Evolutionary conservation across 2,113 vertebrate species (phyloP), one percentile per base, ranked within the genome.

Genomic region (Antigone vipio): DNA sequence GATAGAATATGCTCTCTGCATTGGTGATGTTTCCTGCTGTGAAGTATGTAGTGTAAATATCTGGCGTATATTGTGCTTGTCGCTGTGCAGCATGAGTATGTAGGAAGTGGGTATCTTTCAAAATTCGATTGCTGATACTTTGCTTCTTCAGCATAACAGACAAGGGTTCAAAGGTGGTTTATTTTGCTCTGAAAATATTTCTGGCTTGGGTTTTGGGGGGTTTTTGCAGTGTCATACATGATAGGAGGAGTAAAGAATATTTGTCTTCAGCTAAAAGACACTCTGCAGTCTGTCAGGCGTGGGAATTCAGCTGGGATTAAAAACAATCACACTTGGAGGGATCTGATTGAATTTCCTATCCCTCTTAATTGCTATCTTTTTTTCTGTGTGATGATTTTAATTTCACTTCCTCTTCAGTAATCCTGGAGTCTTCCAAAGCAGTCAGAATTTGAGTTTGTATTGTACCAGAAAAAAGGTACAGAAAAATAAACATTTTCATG

Each of bases 301-400:
- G 80, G 64, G 83, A 85, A 81, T 92, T 88, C 26, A 60, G 5
- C 35, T 49, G 63, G 67, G 67, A 55, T 88, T 85, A 52, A 83
- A 85, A 92, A 29, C 59, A 82, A 42, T 56, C 29, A 23, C 53
- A 8, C 49, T 62, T 87, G 64, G 53, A 92, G 56, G 15, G 9
- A 17, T 74, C 76, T 90, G 74, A 62, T 60, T 85, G 76, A 72
- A 76, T 93, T 96, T 64, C 78, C 42, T 85, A 12, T 84, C 62
- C 16, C 69, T 79, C 45, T 75, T 85, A 72, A 72, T 92, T 94
- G 27, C 69, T 58, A 4, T 64, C 47, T 71, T 56, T 64, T 55
- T 44, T 81, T 19, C 45, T 63, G 4, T 38, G 34, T 55, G 77
- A 76, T 47, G 45, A 49, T 71, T 96, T 53, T 72, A 52, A 91